Evolutionary conservation across 2,113 vertebrate species (phyloP), one percentile per base, ranked within the genome.

Genomic region (Probosciger aterrimus): DNA sequence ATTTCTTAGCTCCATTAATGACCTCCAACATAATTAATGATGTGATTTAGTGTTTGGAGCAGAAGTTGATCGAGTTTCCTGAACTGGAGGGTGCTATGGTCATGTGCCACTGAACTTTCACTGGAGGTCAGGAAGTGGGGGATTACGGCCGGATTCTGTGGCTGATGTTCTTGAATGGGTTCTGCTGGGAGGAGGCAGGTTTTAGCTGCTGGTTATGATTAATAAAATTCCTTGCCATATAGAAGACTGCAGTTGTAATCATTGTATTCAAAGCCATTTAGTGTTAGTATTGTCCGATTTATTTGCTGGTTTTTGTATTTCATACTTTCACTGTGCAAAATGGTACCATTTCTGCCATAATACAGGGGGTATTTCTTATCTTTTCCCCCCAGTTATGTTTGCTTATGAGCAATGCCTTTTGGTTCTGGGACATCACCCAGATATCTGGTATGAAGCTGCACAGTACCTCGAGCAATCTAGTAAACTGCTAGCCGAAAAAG

Each of bases 401-500:
- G 99, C 99, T 88, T 99, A 99, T 52, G 99, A 99, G 98, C 99
- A 99, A 97, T 99, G 99, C 97, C 98, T 99, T 43, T 97, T 99
- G 97, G 99, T 99, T 68, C 98, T 99, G 92, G 99, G 99, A 63
- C 99, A 99, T 96, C 99, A 99, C 95, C 99, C 99, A 75, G 99
- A 99, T 89, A 98, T 99, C 93, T 99, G 99, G 99, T 99, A 99
- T 59, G 99, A 99, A 97, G 99, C 99, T 50, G 99, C 99, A 65
- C 99, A 99, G 97, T 99, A 99, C 95, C 98, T 99, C 60, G 99
- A 99, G 88, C 99, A 99, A 97, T 99, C 99, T 78, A 99, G 99
- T 96, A 99, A 99, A 95, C 98, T 99, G 79, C 98, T 99, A 47
- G 99, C 99, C 84, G 99, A 99, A 96, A 99, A 99, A 94, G 99